Evolutionary conservation across 2,113 vertebrate species (phyloP), one percentile per base, ranked within the genome.

Genomic region (Pogonocichla stellata): DNA sequence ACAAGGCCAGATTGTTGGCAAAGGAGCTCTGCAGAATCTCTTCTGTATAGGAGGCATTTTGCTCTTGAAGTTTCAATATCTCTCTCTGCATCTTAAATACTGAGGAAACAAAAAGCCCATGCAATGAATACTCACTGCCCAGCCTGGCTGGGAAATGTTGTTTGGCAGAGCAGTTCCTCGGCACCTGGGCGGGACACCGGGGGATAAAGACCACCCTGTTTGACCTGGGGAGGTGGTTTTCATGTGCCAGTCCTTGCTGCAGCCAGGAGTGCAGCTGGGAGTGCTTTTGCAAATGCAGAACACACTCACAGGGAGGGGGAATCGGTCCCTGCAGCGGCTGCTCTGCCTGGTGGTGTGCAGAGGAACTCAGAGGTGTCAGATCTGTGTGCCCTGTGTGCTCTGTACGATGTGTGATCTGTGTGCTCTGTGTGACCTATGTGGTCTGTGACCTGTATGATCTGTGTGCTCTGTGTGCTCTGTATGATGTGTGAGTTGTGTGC

Each of bases 41-140:
- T 72, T 91, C 64, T 45, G 34, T 47, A 61, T 70, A 53, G 31
- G 73, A 62, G 17, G 20, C 10, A 87, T 93, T 92, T 80, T 40
- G 66, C 47, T 83, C 65, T 36, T 94, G 83, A 38, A 75, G 20
- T 62, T 75, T 83, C 75, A 45, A 1, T 45, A 95, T 83, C 56
- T 95, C 84, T 67, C 9, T 57, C 78, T 90, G 53, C 53, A 96
- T 90, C 72, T 64, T 85, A 91, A 94, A 79, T 33, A 97, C 97
- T 97, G 90, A 54, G 84, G 73, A 93, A 92, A 95, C 58, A 92
- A 77, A 95, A 94, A 20, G 28, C 31, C 73, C 65, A 23, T 33
- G 34, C n/a, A 50, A n/a, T 88, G 64, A 75, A 45, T 89, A 56
- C 34, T 80, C 20, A 2, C 53, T 65, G 26, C n/a, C 31, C 0